Evolutionary conservation across 2,797 vertebrate species (phyloP), one percentile per base, ranked within the genome.

Genomic region (Enteromius afrohamiltoni): DNA sequence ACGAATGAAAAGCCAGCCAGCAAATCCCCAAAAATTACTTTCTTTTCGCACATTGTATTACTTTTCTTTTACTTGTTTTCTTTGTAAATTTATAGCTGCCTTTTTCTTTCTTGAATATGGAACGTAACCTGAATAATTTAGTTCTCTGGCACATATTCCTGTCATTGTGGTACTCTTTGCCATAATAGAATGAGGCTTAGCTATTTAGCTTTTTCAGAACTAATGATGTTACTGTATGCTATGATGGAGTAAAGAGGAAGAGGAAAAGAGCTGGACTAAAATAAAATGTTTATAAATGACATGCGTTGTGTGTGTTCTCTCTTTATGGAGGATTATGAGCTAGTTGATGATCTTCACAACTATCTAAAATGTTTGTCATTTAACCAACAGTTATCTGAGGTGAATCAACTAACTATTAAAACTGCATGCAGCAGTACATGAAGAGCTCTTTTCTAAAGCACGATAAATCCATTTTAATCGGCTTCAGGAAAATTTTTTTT

Each of bases 91-190:
- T 42, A 60, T 55, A 21, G 37, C 79, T 83, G 83, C 34, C 51
- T 82, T 42, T 7, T 62, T 49, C 10, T 21, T 11, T 26, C 14
- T 51, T 64, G 37, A 67, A 40, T 29, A 13, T 40, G 23, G 19
- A 68, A 21, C 17, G 14, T 67, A 65, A 19, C 49, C 29, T 67
- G 34, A 60, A 60, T 83, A 49, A 34, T 34, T 3, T 58, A 29
- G 64, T 83, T 83, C 74, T 70, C 51, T 69, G 64, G 51, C 74
- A 83, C 74, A 83, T 65, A 29, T 42, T 83, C 73, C n/a, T 67
- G 53, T 31, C 1, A 7, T 67, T 62, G 82, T 77, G 40, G 40
- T 70, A 5, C 4, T 34, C 8, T 55, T 68, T 53, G 77, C 60
- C 16, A 6, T 64, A 75, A 53, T 78, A 60, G 21, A 62, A 14